Base-by-base conservation (phyloP, 2,888 invertebrate genomes). In the Nematopogon swammerdamellus region DNA sequence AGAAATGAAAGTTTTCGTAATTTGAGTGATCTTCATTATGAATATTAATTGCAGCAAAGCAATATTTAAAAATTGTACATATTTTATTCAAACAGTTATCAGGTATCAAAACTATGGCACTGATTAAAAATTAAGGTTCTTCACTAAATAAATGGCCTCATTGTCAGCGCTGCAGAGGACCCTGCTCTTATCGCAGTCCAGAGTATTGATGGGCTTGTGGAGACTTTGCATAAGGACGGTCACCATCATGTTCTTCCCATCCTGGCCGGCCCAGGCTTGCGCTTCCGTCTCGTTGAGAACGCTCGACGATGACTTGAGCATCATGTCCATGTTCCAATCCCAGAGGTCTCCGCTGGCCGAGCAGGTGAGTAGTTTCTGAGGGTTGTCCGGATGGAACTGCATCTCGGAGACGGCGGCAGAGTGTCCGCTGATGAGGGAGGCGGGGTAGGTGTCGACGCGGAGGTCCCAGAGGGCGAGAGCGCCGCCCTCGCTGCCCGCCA, bases 381-480 rank as follows among this genome's bases (percentile, higher is more conserved):
- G 93, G 59, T 91, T 85, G 51, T 89, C 86, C 0, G 88, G 91
- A 70, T 96, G 95, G 62, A 95, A 96, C 50, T 87, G 84, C 58
- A 95, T 86, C 70, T 95, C 95, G n/a, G 86, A 87, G 17, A 95
- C 89, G 55, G 86, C 80, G 47, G 85, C 84, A 1, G 83, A 74
- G 64, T 92, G 91, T 46, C 92, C 94, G 50, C 86, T 89, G 1
- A 95, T 74, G 54, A 92, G 81, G 0, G 92, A 91, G 11, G 92
- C 86, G 0, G 95, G 95, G 63, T 86, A 91, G 2, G 86, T 85
- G 51, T 91, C 89, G 60, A 92, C 88, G 19, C 95, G 81, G 55
- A 96, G 72, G 70, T 96, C 96, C 95, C 95, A 96, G 1, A 95
- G 86, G 0, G 92, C 91, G 20, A 96, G 69, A 1, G 91, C 85